Evolutionary conservation across 2,888 invertebrate genomes (phyloP).

Genomic region (Ennomos quercinarius): DNA sequence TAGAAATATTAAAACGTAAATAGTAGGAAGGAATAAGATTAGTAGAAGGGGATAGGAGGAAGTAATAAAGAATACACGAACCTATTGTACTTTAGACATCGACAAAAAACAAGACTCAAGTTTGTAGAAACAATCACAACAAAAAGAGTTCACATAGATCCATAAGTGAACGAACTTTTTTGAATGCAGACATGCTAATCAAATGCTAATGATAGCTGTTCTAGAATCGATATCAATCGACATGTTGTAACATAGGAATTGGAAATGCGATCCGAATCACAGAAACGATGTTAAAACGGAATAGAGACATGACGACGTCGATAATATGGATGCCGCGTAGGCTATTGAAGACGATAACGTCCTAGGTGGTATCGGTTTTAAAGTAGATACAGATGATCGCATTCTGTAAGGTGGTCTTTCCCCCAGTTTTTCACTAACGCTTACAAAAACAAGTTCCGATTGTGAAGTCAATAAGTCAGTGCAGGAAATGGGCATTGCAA

Average conservation of each 20-base stretch:
- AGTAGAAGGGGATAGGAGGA: slow-evolving; percentile 1
- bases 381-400: slow-evolving; percentile 15
- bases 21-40: too few relatives aligned
- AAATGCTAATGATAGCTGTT: slow-evolving; percentile 45
- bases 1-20: too few relatives aligned
- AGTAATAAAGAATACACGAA: slow-evolving; percentile 8
- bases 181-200: slow-evolving; percentile 46
- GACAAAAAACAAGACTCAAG: slow-evolving; percentile 23
- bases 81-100: slow-evolving; percentile 20
- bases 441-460: slow-evolving; percentile 36
- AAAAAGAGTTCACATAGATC: slow-evolving; percentile 36
- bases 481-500: slow-evolving; percentile 73
- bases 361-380: slow-evolving; percentile 37
- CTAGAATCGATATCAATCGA: slow-evolving; percentile 41
- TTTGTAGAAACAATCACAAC: slow-evolving; percentile 29
- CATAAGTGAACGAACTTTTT: slow-evolving; percentile 45
- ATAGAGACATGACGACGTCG: slow-evolving; percentile 33
- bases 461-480: slow-evolving; percentile 47
- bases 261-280: slow-evolving; percentile 36
- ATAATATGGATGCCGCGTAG: slow-evolving; percentile 34
- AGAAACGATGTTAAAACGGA: slow-evolving; percentile 34
- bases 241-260: slow-evolving; percentile 40
- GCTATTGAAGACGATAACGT: slow-evolving; percentile 30
- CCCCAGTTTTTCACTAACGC: slow-evolving; percentile 19
- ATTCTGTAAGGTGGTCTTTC: slow-evolving; percentile 15